Evolutionary conservation across 2,797 vertebrate species (phyloP), one percentile per base, ranked within the genome.

Genomic region (Pseudomugil tenellus): DNA sequence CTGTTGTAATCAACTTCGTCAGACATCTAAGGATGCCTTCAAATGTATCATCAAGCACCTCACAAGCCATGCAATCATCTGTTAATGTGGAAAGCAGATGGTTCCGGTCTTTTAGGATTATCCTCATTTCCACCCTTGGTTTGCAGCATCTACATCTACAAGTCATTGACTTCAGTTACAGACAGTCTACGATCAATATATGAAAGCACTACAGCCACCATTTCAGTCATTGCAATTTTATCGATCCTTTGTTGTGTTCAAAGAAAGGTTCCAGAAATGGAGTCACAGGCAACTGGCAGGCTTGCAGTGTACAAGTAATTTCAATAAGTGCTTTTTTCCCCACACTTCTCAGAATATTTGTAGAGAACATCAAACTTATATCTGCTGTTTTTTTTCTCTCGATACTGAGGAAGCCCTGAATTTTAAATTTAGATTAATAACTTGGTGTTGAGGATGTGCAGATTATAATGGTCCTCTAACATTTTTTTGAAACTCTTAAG

Each of bases 101-200:
- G 83, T 73, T 46, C 67, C 67, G 43, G 69, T 69, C 78, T 80
- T 82, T 54, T 67, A 67, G 63, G 84, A 85, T 71, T 7, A 61
- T 17, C 60, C 82, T 86, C 85, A 86, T 89, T 73, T 80, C 70
- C 67, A 31, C 21, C 63, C 76, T 62, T 59, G 62, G 66, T 79
- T 85, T 87, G 83, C 76, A n/a, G n/a, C 72, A 77, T 84, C 88
- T 84, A 85, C 75, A 84, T 83, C 80, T 84, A 78, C 85, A 73
- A 81, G 75, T 88, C 87, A 93, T 92, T 85, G 91, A 93, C 89
- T 84, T 46, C 76, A 80, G 85, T 80, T 86, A 86, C 87, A 87
- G 90, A 91, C 87, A 84, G 81, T 70, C 66, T 71, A 19, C 67
- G 31, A 89, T 94, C 92, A 80, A 92, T 93, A 77, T 14, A 2